Evolutionary conservation across 2,113 vertebrate genomes (phyloP).

Genomic region (Oncorhynchus keta): DNA sequence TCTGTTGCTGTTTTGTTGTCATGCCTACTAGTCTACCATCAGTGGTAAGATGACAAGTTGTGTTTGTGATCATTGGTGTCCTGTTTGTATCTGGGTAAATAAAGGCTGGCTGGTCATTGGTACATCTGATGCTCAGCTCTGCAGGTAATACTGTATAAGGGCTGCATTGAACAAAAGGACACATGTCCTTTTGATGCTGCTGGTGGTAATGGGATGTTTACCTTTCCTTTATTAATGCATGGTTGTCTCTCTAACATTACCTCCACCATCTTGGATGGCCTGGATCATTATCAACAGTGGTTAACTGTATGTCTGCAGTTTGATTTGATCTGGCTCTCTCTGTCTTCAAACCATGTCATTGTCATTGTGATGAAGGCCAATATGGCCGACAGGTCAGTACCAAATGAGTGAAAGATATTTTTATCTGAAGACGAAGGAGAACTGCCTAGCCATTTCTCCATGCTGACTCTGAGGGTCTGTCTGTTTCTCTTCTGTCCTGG

Average conservation of each 20-base stretch:
- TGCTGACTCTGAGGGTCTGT: neutral
- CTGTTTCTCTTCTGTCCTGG: no score
- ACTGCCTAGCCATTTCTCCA: neutral
- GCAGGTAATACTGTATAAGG: slow-evolving; percentile 14
- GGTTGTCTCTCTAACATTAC: neutral
- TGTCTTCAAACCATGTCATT: neutral
- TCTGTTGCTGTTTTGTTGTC: slow-evolving; percentile 48
- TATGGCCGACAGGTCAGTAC: no score
- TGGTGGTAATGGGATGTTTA: neutral
- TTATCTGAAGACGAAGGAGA: neutral
- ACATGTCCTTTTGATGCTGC: neutral
- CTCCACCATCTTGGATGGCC: neutral
- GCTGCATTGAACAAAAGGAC: slow-evolving; percentile 25
- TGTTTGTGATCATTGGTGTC: slow-evolving; percentile 53
- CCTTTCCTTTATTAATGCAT: neutral
- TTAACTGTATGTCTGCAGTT: neutral
- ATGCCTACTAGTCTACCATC: slow-evolving; percentile 44
- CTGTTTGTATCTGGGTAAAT: slow-evolving; percentile 25
- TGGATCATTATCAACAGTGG: neutral
- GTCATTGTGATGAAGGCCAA: no score
- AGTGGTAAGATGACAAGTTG: slow-evolving; percentile 33
- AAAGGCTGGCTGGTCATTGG: slow-evolving; percentile 26
- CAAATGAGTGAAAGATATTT: no score
- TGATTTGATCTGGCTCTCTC: neutral
- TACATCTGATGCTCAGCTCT: slow-evolving; percentile 25